phyloP scores from a whole-genome alignment of 1,140 invertebrate genomes.

The Aphelenchoides fujianensis region DNA sequence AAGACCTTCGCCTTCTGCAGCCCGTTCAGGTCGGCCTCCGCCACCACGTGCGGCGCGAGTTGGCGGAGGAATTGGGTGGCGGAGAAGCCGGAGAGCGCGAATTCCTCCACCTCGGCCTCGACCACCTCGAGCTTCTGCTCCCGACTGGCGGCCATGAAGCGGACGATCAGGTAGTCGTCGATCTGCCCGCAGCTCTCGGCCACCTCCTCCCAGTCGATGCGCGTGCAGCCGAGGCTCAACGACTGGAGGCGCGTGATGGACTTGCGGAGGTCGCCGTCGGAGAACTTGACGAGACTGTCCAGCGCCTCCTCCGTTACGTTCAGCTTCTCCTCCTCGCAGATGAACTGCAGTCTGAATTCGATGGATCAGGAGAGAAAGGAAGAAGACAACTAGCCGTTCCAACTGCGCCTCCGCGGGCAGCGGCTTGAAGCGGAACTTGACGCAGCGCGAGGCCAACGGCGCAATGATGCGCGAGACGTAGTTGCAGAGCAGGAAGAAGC shows the following conservation, averaged over 20 bases:
- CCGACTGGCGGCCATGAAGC: conserved; percentile 18
- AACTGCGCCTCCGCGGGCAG: conserved; percentile 65
- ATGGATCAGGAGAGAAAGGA: conserved; percentile 49
- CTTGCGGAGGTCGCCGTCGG: conserved; percentile 79
- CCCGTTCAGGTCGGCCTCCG: conserved; percentile 68
- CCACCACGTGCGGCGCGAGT: conserved; percentile 78
- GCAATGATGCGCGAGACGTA: conserved; percentile 94
- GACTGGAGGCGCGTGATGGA: conserved; percentile 54
- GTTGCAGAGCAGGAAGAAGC: conserved; percentile 98
- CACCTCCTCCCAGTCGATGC: conserved; percentile 71
- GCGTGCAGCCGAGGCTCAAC: conserved; percentile 59
- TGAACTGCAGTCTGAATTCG: conserved; percentile 71
- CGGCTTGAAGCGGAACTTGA: conserved; percentile 95
- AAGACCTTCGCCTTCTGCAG: conserved; percentile 64
- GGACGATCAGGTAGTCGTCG: conserved; percentile 27
- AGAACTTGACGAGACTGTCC: conserved; percentile 76
- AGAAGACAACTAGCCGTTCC: conserved; percentile 40
- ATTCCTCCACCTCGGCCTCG: conserved; percentile 63
- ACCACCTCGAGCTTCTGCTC: conserved; percentile 20
- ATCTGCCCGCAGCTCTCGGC: conserved; percentile 74
- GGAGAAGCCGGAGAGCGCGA: conserved; percentile 79
- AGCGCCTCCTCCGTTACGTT: conserved; percentile 72
- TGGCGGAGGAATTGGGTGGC: conserved; percentile 73
- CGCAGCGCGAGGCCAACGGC: conserved; percentile 92
- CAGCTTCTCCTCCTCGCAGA: conserved; percentile 78